Evolutionary conservation across 92 coral and sea anemone species (phyloP).

Genomic region (Heliopora coerulea): DNA sequence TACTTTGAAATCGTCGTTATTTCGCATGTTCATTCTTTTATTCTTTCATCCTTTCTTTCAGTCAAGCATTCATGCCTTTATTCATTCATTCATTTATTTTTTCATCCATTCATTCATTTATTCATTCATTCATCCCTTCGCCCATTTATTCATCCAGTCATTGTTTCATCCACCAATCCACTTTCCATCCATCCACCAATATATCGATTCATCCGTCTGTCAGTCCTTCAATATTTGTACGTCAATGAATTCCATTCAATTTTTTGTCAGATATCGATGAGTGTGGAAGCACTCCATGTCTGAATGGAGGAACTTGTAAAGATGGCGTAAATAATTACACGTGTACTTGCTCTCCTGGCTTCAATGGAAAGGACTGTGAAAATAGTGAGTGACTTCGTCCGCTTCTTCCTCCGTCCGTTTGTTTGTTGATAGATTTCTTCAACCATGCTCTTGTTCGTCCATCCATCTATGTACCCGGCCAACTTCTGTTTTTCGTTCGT

Average conservation of each 20-base stretch:
- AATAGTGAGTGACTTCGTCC: slow-evolving; percentile 4
- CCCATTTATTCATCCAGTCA: too few species aligned
- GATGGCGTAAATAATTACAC: slow-evolving; percentile 3
- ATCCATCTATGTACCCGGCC: not conserved
- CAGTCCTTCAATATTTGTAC: not conserved
- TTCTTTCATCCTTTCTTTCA: too few species aligned
- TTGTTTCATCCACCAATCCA: too few species aligned
- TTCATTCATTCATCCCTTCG: too few species aligned
- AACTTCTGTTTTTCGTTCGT: too few species aligned
- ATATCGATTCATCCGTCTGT: not conserved
- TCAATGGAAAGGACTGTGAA: slow-evolving; percentile 31
- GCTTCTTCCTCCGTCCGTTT: not conserved
- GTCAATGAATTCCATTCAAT: too few species aligned
- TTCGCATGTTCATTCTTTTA: too few species aligned
- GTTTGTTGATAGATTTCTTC: not conserved
- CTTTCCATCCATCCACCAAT: not conserved
- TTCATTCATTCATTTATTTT: too few species aligned
- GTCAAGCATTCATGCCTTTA: too few species aligned
- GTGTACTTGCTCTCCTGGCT: slow-evolving; percentile 16
- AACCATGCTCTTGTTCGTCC: not conserved
- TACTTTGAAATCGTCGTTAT: too few species aligned
- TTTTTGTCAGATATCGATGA: not conserved
- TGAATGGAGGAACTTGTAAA: slow-evolving; percentile 14
- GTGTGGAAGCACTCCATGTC: not conserved
- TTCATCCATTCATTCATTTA: too few species aligned